Base-by-base conservation (phyloP, 1,140 invertebrate genomes). In the Brachionus sp. region DNA sequence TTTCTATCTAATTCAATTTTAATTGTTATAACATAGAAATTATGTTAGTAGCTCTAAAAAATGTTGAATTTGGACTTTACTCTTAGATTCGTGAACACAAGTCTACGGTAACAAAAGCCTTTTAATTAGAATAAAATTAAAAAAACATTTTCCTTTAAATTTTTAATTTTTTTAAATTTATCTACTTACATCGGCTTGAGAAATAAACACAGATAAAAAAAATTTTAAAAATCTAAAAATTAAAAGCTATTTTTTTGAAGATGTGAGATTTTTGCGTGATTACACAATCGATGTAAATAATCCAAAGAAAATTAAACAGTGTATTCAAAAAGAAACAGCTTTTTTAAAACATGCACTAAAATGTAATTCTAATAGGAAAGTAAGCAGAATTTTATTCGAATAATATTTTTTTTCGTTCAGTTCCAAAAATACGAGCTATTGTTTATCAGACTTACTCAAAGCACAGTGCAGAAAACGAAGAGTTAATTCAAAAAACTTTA, bases 361-460 rank as follows among this genome's bases (percentile, higher is more conserved):
- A 82, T 82, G 80, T 82, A 82, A 78, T 6, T 19, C 29, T 44
- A 29, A 13, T 68, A 33, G 6, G 5, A 35, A 68, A 13, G 6
- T 78, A 37, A 68, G n/a, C 6, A 33, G n/a, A 1, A 29, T 10
- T 29, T 19, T 35, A 68, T 19, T 53, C 16, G 23, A 16, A 44
- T n/a, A n/a, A n/a, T n/a, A n/a, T 1, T 66, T 29, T 10, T 10
- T 68, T 37, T 42, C 33, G 5, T 16, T 7, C 6, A 82, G 80
- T 66, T 70, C 19, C 62, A 33, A 66, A 66, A 53, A 44, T 66
- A 33, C 10, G 57, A n/a, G 80, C 57, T 1, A 66, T 82, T 68
- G 39, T 82, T 35, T 82, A 82, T n/a, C 57, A 66, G n/a, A 82
- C 80, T 29, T 82, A 66, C 35, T 82, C 80, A 16, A 66, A 70